Base-by-base conservation (phyloP, 1,140 invertebrate genomes). In the Anastatus disparis region DNA sequence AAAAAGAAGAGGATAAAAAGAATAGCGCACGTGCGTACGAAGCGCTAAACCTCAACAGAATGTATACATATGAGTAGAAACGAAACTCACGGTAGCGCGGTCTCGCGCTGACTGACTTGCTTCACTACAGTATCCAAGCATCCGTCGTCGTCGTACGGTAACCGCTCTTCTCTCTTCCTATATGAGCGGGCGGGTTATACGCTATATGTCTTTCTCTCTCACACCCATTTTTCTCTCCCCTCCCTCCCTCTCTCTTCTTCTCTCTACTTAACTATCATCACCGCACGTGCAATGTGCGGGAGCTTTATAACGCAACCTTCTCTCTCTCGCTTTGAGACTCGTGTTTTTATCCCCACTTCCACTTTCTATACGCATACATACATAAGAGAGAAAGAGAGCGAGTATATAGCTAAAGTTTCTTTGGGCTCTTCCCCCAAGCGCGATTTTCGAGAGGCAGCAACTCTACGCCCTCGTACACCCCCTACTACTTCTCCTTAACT, bases 41-140 rank as follows among this genome's bases (percentile, higher is more conserved):
- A n/a, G n/a, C n/a, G n/a, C n/a, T n/a, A n/a, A n/a, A n/a, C n/a
- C n/a, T n/a, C n/a, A n/a, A n/a, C n/a, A n/a, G n/a, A n/a, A n/a
- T n/a, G n/a, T n/a, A n/a, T n/a, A n/a, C n/a, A n/a, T n/a, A n/a
- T n/a, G n/a, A n/a, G n/a, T n/a, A n/a, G n/a, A n/a, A n/a, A n/a
- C 35, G 68, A n/a, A 35, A 17, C 48, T 62, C 13, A 65, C 81
- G 78, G 78, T 81, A 84, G 83, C 83, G 84, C 84, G 79, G 81
- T 83, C 81, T 81, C 83, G 83, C 84, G 84, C 84, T 78, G 82
- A 85, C 84, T 85, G 84, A n/a, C n/a, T n/a, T n/a, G n/a, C n/a
- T n/a, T n/a, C n/a, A n/a, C n/a, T n/a, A n/a, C 76, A 26, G 65
- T 38, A 20, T 29, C 10, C 15, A 20, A 26, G 65, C 27, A 20